Evolutionary conservation across 1,140 invertebrate species (phyloP).

Genomic region (Bombus consobrinus): DNA sequence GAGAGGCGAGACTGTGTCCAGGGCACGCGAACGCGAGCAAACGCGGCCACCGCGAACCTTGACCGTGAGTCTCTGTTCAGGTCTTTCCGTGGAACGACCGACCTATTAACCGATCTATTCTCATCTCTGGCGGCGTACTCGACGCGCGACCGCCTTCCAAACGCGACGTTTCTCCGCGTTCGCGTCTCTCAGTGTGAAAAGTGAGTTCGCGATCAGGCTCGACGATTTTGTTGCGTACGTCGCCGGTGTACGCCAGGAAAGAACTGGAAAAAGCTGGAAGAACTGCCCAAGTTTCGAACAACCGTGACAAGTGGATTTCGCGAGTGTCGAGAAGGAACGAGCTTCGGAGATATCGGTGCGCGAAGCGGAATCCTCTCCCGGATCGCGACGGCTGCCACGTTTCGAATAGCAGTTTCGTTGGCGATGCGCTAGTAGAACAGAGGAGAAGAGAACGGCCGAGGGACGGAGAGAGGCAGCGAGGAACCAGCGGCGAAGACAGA

Average conservation of each 20-base stretch:
- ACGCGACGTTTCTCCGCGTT: background rate
- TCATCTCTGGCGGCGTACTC: background rate
- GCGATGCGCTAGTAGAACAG: slow-evolving; percentile 36
- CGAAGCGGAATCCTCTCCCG: background rate
- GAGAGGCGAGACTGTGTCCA: no score
- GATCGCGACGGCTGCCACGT: background rate
- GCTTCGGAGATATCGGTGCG: background rate
- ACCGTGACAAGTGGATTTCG: background rate
- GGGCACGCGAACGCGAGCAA: no score
- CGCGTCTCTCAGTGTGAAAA: background rate
- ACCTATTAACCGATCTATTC: slow-evolving; percentile 17
- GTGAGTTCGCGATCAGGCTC: background rate
- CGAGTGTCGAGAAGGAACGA: background rate
- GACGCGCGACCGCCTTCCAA: no score
- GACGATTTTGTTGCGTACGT: no score
- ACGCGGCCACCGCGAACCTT: slow-evolving; percentile 27
- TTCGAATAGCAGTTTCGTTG: background rate
- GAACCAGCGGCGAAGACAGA: background rate
- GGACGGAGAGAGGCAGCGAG: background rate
- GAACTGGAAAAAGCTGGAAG: background rate
- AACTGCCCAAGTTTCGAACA: background rate
- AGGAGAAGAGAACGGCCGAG: background rate
- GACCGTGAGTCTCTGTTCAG: slow-evolving; percentile 29
- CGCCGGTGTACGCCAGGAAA: background rate
- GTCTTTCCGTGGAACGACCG: no score